These are phyloP conservation scores for Loriculus beryllinus DNA, from an alignment of 2,797 vertebrate genomes.

Conservation along the genomic window DNA sequence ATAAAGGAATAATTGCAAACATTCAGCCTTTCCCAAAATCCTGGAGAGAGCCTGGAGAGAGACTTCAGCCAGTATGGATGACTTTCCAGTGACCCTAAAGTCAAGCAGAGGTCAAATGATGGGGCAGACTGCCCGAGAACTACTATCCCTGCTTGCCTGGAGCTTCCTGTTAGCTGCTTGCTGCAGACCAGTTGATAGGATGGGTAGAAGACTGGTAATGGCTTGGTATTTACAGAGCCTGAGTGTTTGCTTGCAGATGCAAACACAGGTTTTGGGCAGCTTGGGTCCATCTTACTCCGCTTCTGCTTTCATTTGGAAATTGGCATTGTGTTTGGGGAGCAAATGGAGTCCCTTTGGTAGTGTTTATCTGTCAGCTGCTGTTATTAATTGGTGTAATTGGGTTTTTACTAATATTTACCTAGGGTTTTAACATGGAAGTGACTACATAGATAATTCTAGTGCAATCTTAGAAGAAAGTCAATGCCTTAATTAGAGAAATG, in stretches of 20 bases:
- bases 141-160: background rate
- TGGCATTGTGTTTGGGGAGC: background rate
- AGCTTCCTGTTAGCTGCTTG: background rate
- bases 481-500: constrained; percentile 30
- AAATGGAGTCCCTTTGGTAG: background rate
- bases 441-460: constrained; percentile 12
- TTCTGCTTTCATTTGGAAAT: background rate
- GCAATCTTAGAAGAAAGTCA: constrained; percentile 8
- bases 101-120: background rate
- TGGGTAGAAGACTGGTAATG: constrained; percentile 1
- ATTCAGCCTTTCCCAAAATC: background rate
- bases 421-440: constrained; percentile 15
- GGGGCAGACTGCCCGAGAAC: background rate
- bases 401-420: constrained; percentile 49
- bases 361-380: background rate
- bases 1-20: background rate
- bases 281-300: background rate
- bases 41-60: background rate
- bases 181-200: background rate
- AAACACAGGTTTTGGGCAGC: background rate
- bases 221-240: constrained; percentile 8
- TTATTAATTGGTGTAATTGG: constrained; percentile 25
- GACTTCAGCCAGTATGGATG: background rate
- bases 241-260: background rate
- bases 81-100: background rate